Conservation (phyloP, 2,888 invertebrate genomes). For the Andricus quercusramuli region DNA sequence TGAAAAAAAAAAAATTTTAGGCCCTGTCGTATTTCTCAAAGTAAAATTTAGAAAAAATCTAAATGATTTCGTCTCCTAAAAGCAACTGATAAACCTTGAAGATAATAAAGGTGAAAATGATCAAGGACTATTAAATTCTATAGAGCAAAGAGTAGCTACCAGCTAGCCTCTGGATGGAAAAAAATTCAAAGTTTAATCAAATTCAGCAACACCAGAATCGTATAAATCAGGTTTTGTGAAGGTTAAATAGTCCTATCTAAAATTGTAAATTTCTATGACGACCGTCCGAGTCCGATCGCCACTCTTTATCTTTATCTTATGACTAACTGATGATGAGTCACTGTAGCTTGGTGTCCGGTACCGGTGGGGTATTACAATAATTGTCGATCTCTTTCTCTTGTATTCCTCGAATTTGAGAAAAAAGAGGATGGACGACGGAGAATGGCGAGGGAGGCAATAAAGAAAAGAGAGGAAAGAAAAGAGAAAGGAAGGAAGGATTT, state of each 20-base stretch:
- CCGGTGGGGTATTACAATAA: no score
- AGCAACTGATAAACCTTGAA: no score
- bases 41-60: no score
- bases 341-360: constrained; percentile 41
- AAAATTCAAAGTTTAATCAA: background rate
- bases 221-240: constrained; percentile 10
- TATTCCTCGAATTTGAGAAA: constrained; percentile 55
- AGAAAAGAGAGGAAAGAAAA: background rate
- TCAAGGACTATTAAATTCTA: no score
- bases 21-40: no score
- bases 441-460: constrained; percentile 25
- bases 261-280: constrained; percentile 6
- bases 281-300: background rate
- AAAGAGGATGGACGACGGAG: background rate
- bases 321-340: constrained; percentile 50
- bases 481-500: constrained; percentile 42
- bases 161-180: no score
- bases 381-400: constrained; percentile 50
- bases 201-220: background rate
- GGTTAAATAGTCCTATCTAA: constrained; percentile 2
- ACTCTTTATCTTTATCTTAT: constrained; percentile 45
- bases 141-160: no score
- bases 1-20: no score
- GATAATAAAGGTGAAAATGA: no score
- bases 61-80: no score